Base-by-base conservation (phyloP, 1,140 invertebrate species). In the Zeugodacus cucurbitae region DNA sequence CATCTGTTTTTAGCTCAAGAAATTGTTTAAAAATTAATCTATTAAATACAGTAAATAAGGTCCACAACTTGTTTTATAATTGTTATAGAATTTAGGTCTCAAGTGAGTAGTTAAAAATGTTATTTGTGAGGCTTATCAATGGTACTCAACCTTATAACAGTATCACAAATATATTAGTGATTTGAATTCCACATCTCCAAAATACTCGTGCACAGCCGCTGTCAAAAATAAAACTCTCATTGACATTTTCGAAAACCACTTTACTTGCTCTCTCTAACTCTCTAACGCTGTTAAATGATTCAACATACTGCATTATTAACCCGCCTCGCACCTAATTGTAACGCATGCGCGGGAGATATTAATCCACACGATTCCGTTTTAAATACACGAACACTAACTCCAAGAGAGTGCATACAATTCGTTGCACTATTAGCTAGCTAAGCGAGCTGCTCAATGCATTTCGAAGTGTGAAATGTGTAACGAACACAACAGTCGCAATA, bases 391-490 rank as follows among this genome's bases (percentile, higher is more conserved):
- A 20, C 2, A 34, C 6, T 14, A 70, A 20, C 29, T 20, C 29
- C 34, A 34, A 74, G 32, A 74, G 32, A 41, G 17, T 37, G 67
- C 26, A 62, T n/a, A 8, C 26, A 62, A 62, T 62, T 62, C 0
- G n/a, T 37, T 74, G 67, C 67, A 74, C 67, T 20, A 22, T 26
- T 1, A 54, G 14, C 6, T 14, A 54, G 48, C 48, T 54, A 54
- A 54, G 26, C 32, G 3, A 67, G 14, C 62, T 67, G 32, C 26
- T 67, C 29, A 32, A n/a, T 74, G 67, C 70, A 82, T 82, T 82
- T 82, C 74, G 41, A 82, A 82, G 74, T 82, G 44, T 82, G 41
- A 82, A 82, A 82, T 82, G n/a, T 48, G 4, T 82, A 82, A 82
- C 41, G 26, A 82, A 82, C 44, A 29, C 8, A n/a, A n/a, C 41